A percentile compares a stretch with the other conserved stretches of the same genome.
phyloP scores from a whole-genome alignment of 2,797 vertebrate species.

The Karalla daura region DNA sequence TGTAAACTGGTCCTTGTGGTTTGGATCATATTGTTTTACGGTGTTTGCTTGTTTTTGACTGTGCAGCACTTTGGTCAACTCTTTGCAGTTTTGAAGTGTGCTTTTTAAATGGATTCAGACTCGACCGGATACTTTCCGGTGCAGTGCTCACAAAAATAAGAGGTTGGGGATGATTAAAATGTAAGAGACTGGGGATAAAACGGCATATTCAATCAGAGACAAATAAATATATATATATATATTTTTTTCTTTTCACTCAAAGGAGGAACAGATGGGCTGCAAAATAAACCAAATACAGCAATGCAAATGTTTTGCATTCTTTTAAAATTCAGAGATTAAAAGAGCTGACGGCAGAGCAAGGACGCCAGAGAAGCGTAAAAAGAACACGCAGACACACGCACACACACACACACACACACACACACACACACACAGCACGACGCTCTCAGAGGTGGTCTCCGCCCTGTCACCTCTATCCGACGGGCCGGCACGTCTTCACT shows the following conservation, averaged over 20 bases:
- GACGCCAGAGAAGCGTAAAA: too few species aligned
- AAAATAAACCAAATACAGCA: slow-evolving; percentile 38
- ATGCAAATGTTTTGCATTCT: slow-evolving; percentile 16
- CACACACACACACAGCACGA: not conserved
- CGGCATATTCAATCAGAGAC: slow-evolving; percentile 56
- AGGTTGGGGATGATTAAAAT: slow-evolving; percentile 51
- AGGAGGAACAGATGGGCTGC: slow-evolving; percentile 55
- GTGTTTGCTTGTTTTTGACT: too few species aligned
- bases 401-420: too few species aligned
- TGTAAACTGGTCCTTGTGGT: too few species aligned
- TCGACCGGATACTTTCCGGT: slow-evolving; percentile 9
- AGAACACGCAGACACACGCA: too few species aligned
- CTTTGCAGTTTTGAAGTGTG: too few species aligned
- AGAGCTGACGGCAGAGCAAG: not conserved
- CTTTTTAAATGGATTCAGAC: too few species aligned
- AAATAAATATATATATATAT: too few species aligned
- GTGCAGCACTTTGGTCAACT: too few species aligned
- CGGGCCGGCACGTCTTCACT: slow-evolving; percentile 2
- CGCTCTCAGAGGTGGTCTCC: not conserved
- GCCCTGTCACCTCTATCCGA: slow-evolving; percentile 10
- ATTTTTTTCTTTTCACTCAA: slow-evolving; percentile 37
- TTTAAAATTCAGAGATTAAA: slow-evolving; percentile 26
- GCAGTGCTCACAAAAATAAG: slow-evolving; percentile 5
- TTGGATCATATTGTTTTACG: too few species aligned
- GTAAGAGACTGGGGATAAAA: slow-evolving; percentile 40